Evolutionary conservation across 2,113 vertebrate species (phyloP), one percentile per base, ranked within the genome.

Genomic region (Mungos mungo): DNA sequence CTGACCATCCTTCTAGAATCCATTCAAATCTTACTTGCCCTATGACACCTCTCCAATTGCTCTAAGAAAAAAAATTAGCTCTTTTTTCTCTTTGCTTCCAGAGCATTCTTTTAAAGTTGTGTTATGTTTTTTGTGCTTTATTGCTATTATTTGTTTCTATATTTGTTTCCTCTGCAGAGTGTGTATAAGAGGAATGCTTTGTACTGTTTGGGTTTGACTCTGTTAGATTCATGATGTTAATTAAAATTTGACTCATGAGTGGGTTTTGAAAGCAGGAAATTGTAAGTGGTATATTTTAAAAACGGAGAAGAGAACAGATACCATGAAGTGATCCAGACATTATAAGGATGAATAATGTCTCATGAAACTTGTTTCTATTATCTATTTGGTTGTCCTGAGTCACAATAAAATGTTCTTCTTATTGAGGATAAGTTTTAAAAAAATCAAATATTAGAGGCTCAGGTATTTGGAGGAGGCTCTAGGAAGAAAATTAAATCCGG

Each of bases 191-290:
- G 57, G 69, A 86, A 86, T 5, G 65, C 31, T 95, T 93, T 23
- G 35, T 9, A 13, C n/a, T 89, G 74, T 82, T 93, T 82, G 33
- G 23, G 68, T 68, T 74, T 68, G 45, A 72, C 19, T 95, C 54
- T 86, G 45, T 57, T 68, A 66, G 80, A 81, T 81, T 85, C 47
- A 66, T 66, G 79, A 54, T 87, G 66, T 93, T 80, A 80, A 95
- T 74, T 90, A 86, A 66, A 38, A 38, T 52, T 60, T n/a, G 72
- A 50, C 45, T 76, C 77, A 57, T 7, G 5, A 57, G 31, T 38
- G 27, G 63, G 7, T 18, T 31, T 45, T 65, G 76, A 84, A 92
- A 60, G 52, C 63, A 52, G 90, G 50, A 76, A 63, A 57, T 23
- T 72, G 45, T 57, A 13, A n/a, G 25, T 23, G 45, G 41, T n/a